These are phyloP conservation scores for Tiaroga cobitis DNA, from an alignment of 2,797 vertebrate species.

Conservation along the genomic window DNA sequence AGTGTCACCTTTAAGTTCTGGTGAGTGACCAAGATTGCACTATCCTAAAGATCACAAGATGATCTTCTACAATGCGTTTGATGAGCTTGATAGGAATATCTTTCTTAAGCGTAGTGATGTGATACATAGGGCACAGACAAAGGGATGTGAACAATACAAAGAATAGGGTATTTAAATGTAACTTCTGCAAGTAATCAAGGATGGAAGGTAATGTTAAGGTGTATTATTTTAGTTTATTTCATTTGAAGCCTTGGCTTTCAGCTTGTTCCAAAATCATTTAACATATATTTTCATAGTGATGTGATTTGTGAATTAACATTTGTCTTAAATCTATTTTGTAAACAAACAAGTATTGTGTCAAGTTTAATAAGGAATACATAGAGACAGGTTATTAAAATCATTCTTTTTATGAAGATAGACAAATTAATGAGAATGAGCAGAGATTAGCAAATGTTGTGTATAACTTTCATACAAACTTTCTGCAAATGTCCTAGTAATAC, in stretches of 20 bases:
- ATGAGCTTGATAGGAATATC: slow-evolving; percentile 35
- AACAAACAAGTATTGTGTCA: neutral
- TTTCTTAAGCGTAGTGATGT: slow-evolving; percentile 14
- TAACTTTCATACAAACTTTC: neutral
- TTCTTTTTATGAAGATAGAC: neutral
- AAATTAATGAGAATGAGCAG: neutral
- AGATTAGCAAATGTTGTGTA: neutral
- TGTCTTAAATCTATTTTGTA: neutral
- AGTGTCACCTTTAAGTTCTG: slow-evolving; percentile 40
- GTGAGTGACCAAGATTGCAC: slow-evolving; percentile 52
- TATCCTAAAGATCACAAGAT: slow-evolving; percentile 18
- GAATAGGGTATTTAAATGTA: neutral
- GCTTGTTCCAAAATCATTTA: neutral
- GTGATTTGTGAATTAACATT: neutral
- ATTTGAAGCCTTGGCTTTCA: neutral
- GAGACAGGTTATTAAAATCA: neutral
- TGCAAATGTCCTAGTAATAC: neutral
- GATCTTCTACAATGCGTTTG: neutral
- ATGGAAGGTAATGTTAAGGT: neutral
- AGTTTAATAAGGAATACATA: neutral
- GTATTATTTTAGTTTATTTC: neutral
- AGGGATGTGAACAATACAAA: slow-evolving; percentile 18
- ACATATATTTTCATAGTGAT: neutral
- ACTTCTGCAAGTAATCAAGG: neutral
- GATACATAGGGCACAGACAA: slow-evolving; percentile 13